phyloP scores from a whole-genome alignment of 1,140 invertebrate genomes.

The Caenorhabditis briggsae region DNA sequence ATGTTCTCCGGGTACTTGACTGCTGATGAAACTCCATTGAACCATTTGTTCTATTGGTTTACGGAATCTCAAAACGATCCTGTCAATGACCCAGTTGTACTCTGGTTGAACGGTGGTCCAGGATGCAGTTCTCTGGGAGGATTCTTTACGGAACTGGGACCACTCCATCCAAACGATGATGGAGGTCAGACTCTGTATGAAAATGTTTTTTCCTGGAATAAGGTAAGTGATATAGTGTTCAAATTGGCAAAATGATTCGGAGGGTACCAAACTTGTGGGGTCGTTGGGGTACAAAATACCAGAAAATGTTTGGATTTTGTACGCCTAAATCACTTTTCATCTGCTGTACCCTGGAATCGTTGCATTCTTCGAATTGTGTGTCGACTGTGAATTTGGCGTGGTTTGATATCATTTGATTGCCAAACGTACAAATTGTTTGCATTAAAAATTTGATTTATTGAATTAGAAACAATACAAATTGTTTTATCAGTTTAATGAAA shows the following conservation, averaged over 20 bases:
- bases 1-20: slow-evolving; percentile 65
- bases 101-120: slow-evolving; percentile 81
- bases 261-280: background rate
- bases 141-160: slow-evolving; percentile 80
- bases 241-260: background rate
- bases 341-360: too few relatives aligned
- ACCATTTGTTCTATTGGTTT: slow-evolving; percentile 75
- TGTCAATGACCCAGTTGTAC: slow-evolving; percentile 79
- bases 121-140: slow-evolving; percentile 80
- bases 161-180: slow-evolving; percentile 77
- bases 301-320: too few relatives aligned
- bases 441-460: too few relatives aligned
- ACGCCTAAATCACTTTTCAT: too few relatives aligned
- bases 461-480: too few relatives aligned
- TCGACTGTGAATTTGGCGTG: too few relatives aligned
- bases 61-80: slow-evolving; percentile 79
- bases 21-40: slow-evolving; percentile 33
- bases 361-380: too few relatives aligned
- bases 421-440: too few relatives aligned
- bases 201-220: slow-evolving; percentile 80
- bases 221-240: slow-evolving; percentile 59
- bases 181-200: slow-evolving; percentile 76
- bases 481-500: too few relatives aligned
- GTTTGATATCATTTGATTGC: too few relatives aligned
- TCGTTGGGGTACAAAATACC: too few relatives aligned